These are phyloP conservation scores for Falco cherrug DNA, from an alignment of 2,797 vertebrate genomes.

Conservation along the genomic window DNA sequence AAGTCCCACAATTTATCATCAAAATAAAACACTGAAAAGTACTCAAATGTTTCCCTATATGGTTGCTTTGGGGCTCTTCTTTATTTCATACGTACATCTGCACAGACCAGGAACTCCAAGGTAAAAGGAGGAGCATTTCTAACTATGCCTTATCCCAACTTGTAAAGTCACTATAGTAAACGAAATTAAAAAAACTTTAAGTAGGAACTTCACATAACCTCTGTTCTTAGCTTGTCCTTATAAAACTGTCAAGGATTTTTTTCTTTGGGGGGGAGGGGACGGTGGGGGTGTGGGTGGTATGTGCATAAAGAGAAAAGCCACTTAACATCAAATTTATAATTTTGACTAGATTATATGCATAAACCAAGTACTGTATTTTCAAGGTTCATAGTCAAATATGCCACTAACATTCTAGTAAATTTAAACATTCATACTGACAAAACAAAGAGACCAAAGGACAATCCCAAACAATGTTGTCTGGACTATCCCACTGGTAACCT, in stretches of 20 bases:
- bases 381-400: neutral
- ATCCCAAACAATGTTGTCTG: neutral
- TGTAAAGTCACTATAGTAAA: neutral
- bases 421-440: neutral
- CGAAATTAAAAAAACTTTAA: neutral
- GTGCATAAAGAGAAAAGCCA: neutral
- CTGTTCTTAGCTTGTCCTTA: neutral
- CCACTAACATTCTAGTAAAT: neutral
- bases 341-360: neutral
- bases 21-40: neutral
- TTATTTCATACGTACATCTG: neutral
- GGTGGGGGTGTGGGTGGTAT: no score
- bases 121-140: conserved; percentile 1
- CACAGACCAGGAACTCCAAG: neutral
- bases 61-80: neutral
- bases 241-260: neutral
- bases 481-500: neutral
- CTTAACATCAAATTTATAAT: neutral
- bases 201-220: neutral
- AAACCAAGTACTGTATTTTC: neutral
- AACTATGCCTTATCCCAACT: neutral
- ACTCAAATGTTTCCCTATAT: neutral
- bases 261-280: neutral
- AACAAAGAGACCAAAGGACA: neutral
- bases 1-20: neutral